Conservation (phyloP, 2,113 vertebrate species). For the Podarcis muralis region DNA sequence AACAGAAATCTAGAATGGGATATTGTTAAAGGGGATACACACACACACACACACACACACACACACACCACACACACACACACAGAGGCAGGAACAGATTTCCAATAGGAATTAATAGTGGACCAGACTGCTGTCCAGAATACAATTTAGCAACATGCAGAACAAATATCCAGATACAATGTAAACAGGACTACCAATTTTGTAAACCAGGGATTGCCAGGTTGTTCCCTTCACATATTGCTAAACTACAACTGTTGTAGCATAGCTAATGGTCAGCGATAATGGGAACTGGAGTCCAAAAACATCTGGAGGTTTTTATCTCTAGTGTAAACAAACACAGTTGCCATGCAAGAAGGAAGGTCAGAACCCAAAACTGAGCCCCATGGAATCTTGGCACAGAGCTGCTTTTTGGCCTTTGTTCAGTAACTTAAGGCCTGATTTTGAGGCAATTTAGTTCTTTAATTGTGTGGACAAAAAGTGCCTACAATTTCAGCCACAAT, state of each 20-base stretch:
- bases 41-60: too few relatives aligned
- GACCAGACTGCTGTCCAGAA: background rate
- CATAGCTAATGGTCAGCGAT: background rate
- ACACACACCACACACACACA: background rate
- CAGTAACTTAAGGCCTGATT: slow-evolving; percentile 10
- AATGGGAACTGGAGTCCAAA: background rate
- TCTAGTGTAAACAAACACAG: background rate
- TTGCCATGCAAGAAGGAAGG: background rate
- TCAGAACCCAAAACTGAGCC: background rate
- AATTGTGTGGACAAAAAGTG: slow-evolving; percentile 31
- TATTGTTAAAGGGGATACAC: background rate
- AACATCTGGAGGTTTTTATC: too few relatives aligned
- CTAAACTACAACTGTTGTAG: background rate
- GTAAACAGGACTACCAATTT: too few relatives aligned
- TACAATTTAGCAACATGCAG: background rate
- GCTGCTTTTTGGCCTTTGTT: slow-evolving; percentile 9
- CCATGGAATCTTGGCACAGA: slow-evolving; percentile 15
- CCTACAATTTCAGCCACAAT: slow-evolving; percentile 31
- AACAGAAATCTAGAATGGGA: too few relatives aligned
- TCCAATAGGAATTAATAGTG: background rate
- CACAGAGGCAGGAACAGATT: background rate
- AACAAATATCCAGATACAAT: background rate
- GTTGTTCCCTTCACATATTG: too few relatives aligned
- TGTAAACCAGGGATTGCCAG: too few relatives aligned
- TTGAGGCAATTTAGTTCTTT: slow-evolving; percentile 29